Evolutionary conservation across 2,113 vertebrate genomes (phyloP).

Genomic region (Natator depressus): DNA sequence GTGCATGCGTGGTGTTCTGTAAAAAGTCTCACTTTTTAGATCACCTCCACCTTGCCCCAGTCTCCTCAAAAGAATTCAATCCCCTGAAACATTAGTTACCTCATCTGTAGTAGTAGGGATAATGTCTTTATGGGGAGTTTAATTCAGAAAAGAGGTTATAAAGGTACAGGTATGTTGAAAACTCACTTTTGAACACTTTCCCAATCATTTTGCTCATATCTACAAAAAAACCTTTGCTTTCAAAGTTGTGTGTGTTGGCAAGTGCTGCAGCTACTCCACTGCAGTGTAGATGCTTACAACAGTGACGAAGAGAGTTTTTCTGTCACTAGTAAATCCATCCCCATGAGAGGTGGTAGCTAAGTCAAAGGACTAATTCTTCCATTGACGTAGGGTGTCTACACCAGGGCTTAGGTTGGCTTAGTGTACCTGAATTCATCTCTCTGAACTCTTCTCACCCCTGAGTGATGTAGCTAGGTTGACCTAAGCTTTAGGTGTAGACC

Average conservation of each 20-base stretch:
- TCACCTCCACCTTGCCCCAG: fast-evolving
- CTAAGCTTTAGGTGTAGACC: neutral
- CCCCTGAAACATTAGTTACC: neutral
- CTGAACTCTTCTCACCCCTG: neutral
- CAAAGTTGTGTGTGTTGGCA: neutral
- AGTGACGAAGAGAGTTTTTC: neutral
- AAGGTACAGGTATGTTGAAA: neutral
- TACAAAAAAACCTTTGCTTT: fast-evolving
- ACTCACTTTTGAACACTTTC: neutral
- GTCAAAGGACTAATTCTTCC: neutral
- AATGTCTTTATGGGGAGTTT: neutral
- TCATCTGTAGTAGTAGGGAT: fast-evolving
- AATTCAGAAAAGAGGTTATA: neutral
- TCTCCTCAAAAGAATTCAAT: neutral
- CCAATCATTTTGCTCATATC: neutral
- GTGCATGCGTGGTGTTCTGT: fast-evolving
- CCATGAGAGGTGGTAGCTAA: neutral
- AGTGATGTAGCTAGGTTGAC: neutral
- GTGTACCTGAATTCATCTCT: no score
- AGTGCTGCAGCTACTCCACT: neutral
- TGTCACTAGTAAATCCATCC: neutral
- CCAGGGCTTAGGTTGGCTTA: neutral
- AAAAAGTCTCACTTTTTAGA: neutral
- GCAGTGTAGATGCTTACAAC: neutral
- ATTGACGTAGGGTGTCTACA: neutral